Conservation (phyloP, 1,140 invertebrate genomes). For the Helicoverpa armigera region DNA sequence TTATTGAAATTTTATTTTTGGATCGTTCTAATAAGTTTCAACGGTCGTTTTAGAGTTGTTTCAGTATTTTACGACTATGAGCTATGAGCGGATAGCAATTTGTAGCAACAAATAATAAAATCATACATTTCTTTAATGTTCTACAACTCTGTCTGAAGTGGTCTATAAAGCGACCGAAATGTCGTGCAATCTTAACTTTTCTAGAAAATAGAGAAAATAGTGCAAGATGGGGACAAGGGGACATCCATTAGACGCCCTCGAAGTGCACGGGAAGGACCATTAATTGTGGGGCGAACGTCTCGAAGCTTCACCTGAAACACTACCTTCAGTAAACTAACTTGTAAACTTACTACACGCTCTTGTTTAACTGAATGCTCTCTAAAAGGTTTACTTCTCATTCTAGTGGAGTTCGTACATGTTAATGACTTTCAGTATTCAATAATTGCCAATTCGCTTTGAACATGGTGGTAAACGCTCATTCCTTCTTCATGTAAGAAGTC, state of each 20-base stretch:
- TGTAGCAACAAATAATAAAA: conserved; percentile 14
- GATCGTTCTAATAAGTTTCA: conserved; percentile 22
- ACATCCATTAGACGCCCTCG: conserved; percentile 39
- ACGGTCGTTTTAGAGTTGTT: conserved; percentile 19
- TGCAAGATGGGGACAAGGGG: conserved; percentile 18
- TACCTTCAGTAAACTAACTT: conserved; percentile 42
- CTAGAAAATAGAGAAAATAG: conserved; percentile 23
- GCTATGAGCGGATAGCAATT: conserved; percentile 12
- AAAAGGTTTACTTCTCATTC: not conserved
- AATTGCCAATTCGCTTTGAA: no score
- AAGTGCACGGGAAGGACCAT: conserved; percentile 42
- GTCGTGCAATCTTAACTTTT: conserved; percentile 13
- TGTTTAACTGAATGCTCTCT: conserved; percentile 34
- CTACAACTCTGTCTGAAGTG: conserved; percentile 11
- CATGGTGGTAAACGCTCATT: no score
- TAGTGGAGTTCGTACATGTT: not conserved
- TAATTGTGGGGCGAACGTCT: conserved; percentile 23
- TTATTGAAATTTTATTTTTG: conserved; percentile 37
- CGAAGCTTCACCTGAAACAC: conserved; percentile 39
- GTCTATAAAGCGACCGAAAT: conserved; percentile 10
- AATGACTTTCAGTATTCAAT: not conserved
- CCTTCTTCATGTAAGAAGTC: no score
- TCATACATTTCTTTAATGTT: not conserved
- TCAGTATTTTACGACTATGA: not conserved
- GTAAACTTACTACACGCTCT: conserved; percentile 32